A percentile compares a stretch with the other conserved stretches of the same genome.
Evolutionary conservation across 2,113 vertebrate species (phyloP).

Genomic region (Hypanus sabinus): DNA sequence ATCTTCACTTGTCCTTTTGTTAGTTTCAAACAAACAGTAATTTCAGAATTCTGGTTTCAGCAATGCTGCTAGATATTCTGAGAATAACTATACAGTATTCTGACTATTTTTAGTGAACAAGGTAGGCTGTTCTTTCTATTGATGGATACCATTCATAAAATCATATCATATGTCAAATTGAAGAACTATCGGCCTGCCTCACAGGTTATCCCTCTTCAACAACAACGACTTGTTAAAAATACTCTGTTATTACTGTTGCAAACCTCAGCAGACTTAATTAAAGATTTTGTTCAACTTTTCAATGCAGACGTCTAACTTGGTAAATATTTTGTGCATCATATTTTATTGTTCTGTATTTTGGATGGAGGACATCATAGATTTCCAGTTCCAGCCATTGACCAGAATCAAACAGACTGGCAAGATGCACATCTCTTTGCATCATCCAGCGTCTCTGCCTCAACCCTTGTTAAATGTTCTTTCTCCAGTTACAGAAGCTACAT

Average conservation of each 20-base stretch:
- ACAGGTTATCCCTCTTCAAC: neutral
- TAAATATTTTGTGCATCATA: constrained; percentile 4
- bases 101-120: neutral
- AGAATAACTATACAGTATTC: neutral
- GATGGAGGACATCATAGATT: neutral
- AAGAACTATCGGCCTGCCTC: neutral
- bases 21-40: neutral
- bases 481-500: neutral
- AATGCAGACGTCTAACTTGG: neutral
- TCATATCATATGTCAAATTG: neutral
- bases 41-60: neutral
- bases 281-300: neutral
- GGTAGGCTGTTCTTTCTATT: neutral
- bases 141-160: neutral
- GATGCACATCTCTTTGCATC: neutral
- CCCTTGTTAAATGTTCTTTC: neutral
- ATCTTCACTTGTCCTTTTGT: neutral
- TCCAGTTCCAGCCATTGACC: neutral
- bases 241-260: neutral
- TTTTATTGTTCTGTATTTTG: neutral
- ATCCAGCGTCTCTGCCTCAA: neutral
- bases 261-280: constrained; percentile 25
- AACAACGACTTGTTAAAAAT: constrained; percentile 3
- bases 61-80: neutral
- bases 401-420: neutral